phyloP scores from a whole-genome alignment of 2,113 vertebrate species.

The Pampusana beccarii region DNA sequence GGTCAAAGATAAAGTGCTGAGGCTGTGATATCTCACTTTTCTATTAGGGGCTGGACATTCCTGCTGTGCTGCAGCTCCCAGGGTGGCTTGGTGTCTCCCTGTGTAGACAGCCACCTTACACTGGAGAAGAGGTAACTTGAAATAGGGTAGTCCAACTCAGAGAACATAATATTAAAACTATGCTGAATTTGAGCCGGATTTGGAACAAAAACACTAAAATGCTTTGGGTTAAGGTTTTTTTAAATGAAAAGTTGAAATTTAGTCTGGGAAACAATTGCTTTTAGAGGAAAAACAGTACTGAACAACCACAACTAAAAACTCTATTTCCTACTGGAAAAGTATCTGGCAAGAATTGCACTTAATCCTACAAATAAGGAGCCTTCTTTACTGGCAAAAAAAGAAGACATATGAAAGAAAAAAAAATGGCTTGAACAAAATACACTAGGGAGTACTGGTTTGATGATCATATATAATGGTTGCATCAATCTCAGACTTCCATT shows the following conservation, averaged over 20 bases:
- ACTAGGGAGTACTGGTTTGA: background rate
- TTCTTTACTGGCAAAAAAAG: background rate
- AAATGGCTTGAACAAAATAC: background rate
- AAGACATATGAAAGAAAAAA: background rate
- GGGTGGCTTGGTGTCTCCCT: background rate
- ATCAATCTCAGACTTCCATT: background rate
- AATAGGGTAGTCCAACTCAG: background rate
- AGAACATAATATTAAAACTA: background rate
- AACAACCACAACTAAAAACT: constrained; percentile 48
- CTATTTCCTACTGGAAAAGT: constrained; percentile 43
- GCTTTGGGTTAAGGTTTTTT: background rate
- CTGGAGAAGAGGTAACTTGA: background rate
- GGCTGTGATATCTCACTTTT: background rate
- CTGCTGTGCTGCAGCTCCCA: background rate
- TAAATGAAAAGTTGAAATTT: constrained; percentile 36
- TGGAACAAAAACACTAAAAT: background rate
- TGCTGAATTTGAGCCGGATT: background rate
- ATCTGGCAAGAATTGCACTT: background rate
- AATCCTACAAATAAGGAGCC: constrained; percentile 38
- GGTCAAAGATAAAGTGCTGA: background rate
- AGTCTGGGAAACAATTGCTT: background rate
- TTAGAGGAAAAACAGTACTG: constrained; percentile 48
- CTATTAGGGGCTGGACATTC: background rate
- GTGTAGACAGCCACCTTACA: background rate
- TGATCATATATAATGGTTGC: background rate